Percentiles rank a stretch among this genome's conserved stretches.
Evolutionary conservation across 2,888 invertebrate genomes (phyloP).

Genomic region (Pseudococcus viburni): DNA sequence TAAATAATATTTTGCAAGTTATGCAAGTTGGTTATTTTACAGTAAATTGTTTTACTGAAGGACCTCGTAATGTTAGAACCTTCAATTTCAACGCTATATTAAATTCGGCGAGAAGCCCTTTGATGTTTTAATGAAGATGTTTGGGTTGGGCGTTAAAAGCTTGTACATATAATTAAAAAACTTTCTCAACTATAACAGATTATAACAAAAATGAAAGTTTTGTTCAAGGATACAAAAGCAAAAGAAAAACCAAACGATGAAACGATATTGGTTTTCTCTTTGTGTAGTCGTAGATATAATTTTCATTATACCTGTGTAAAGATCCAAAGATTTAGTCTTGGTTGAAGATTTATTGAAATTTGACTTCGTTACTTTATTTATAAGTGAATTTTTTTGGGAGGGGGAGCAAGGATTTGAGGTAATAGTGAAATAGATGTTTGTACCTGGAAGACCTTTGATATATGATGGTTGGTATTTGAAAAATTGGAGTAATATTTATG

Average conservation of each 20-base stretch:
- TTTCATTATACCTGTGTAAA: not conserved
- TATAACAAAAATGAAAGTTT: conserved; percentile 50
- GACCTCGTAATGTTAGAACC: conserved; percentile 53
- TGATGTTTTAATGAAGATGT: conserved; percentile 63
- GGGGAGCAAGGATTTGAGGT: too few relatives aligned
- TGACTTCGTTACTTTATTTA: not conserved
- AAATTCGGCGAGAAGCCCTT: conserved; percentile 59
- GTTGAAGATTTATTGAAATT: not conserved
- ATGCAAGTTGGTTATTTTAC: conserved; percentile 55
- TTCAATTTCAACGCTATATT: conserved; percentile 58
- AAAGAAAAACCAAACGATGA: conserved; percentile 48
- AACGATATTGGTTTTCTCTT: conserved; percentile 8
- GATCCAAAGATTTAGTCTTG: not conserved
- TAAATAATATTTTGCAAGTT: conserved; percentile 50
- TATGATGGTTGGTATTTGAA: too few relatives aligned
- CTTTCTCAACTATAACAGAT: conserved; percentile 57
- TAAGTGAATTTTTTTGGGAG: too few relatives aligned
- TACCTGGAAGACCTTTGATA: too few relatives aligned
- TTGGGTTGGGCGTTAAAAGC: conserved; percentile 61
- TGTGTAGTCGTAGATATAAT: not conserved
- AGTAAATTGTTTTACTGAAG: conserved; percentile 35
- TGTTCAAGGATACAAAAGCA: conserved; percentile 38
- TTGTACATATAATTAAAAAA: conserved; percentile 53
- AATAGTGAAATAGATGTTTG: too few relatives aligned
- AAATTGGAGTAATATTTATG: too few relatives aligned